Evolutionary conservation across 2,797 vertebrate genomes (phyloP).

Genomic region (Lerista edwardsae): DNA sequence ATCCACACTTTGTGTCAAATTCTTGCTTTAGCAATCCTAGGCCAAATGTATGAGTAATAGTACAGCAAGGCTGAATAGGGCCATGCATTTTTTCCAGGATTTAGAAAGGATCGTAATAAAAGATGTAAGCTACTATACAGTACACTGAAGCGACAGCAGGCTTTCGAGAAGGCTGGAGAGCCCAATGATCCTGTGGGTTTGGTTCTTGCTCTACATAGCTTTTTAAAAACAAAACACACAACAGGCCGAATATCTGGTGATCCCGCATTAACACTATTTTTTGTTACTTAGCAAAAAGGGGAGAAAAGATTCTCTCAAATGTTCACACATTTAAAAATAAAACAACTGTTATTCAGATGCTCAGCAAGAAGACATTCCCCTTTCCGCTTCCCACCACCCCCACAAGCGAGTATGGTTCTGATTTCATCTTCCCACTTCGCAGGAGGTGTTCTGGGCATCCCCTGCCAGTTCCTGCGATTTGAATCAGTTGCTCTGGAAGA

Average conservation of each 20-base stretch:
- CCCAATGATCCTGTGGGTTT: conserved; percentile 23
- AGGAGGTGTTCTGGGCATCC: conserved; percentile 29
- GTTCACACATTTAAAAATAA: conserved; percentile 49
- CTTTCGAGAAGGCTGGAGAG: conserved; percentile 24
- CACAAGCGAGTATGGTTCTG: conserved; percentile 15
- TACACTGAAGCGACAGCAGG: conserved; percentile 15
- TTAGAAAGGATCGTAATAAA: not conserved
- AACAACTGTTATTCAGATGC: conserved; percentile 25
- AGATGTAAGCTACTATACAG: not conserved
- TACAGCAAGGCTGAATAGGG: conserved; percentile 17
- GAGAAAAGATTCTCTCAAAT: not conserved
- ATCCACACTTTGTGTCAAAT: not conserved
- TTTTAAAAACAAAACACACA: not conserved
- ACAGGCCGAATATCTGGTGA: conserved; percentile 38
- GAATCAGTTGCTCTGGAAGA: conserved; percentile 39
- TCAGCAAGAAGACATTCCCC: conserved; percentile 17
- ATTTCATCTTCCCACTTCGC: conserved; percentile 45
- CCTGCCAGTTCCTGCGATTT: conserved; percentile 39
- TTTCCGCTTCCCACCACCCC: conserved; percentile 27
- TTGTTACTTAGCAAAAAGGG: conserved; percentile 13
- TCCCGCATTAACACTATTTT: conserved; percentile 28
- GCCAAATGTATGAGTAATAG: not conserved
- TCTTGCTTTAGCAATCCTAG: conserved; percentile 2
- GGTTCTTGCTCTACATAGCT: not conserved
- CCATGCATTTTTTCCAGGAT: not conserved